Base-by-base conservation (phyloP, 2,797 vertebrate species). In the Malacoctenus gilli region DNA sequence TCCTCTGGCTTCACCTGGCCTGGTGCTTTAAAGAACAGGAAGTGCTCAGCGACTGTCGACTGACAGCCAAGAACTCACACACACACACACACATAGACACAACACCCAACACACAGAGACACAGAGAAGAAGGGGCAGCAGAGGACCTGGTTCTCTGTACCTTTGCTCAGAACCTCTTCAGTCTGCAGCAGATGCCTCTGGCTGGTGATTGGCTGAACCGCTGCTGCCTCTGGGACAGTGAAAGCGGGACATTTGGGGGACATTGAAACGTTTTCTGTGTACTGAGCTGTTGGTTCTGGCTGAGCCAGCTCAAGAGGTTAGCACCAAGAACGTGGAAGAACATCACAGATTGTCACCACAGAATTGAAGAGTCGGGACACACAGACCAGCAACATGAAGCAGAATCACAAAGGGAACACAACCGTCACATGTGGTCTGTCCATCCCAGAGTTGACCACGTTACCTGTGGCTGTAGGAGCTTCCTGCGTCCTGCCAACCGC, bases 381-480 rank as follows among this genome's bases (percentile, higher is more conserved):
- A 9, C 9, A 6, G 5, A 28, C 9, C 5, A 5, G 9, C 25
- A 28, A 28, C 25, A 5, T 6, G 25, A 32, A 11, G 40, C 44
- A 49, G 51, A 23, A 67, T 75, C 51, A 8, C 31, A 57, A 37
- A 75, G 62, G 13, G 6, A 62, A 32, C 30, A 32, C 7, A 12
- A 11, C 25, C 25, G 5, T n/a, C n/a, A n/a, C n/a, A n/a, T n/a
- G n/a, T 9, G 5, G 25, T 28, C 2, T 28, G 25, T 28, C 25
- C 25, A 28, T 4, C 5, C 25, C 6, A 28, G 25, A 28, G 25
- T 28, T 5, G n/a, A 28, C 25, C 25, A 6, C 5, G 25, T 75
- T 94, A 98, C 95, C 94, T 95, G 79, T 89, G 19, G 71, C 47
- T 72, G 82, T 61, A 14, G 80, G 74, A 36, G 79, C 64, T 55